Conservation (phyloP, 2,888 invertebrate genomes). For the Thera britannica region DNA sequence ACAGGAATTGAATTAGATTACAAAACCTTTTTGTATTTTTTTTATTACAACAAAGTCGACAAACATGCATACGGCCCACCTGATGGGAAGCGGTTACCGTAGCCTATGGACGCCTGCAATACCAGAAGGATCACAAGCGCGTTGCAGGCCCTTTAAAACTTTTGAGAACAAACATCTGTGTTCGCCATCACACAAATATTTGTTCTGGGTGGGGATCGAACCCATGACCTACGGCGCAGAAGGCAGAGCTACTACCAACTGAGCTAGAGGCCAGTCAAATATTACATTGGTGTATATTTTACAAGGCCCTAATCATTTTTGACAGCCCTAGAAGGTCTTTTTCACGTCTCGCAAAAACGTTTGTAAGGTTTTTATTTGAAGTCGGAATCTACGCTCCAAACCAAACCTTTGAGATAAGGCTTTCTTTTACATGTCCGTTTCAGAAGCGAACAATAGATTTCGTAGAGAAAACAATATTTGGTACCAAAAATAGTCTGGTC, state of each 20-base stretch:
- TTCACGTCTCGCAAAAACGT: neutral
- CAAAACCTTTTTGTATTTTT: too few relatives aligned
- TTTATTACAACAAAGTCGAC: too few relatives aligned
- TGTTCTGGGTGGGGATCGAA: neutral
- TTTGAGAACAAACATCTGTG: too few relatives aligned
- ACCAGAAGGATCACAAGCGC: too few relatives aligned
- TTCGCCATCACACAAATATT: too few relatives aligned
- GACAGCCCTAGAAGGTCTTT: neutral
- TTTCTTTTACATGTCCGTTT: slow-evolving; percentile 19
- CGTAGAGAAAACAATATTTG: slow-evolving; percentile 12
- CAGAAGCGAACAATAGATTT: slow-evolving; percentile 18
- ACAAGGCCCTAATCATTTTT: slow-evolving; percentile 2
- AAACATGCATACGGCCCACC: too few relatives aligned
- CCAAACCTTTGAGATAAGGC: slow-evolving; percentile 11
- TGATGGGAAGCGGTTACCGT: too few relatives aligned
- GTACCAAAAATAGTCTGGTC: slow-evolving; percentile 5
- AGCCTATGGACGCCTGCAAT: too few relatives aligned
- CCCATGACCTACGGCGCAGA: neutral
- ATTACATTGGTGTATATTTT: neutral
- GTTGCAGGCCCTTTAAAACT: too few relatives aligned
- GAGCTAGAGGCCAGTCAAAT: neutral
- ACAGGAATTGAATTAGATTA: neutral
- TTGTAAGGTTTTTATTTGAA: slow-evolving; percentile 10
- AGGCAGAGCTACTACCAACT: neutral
- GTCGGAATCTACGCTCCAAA: neutral